Evolutionary conservation across 2,888 invertebrate species (phyloP), one percentile per base, ranked within the genome.

Genomic region (Hirtodrosophila confusa): DNA sequence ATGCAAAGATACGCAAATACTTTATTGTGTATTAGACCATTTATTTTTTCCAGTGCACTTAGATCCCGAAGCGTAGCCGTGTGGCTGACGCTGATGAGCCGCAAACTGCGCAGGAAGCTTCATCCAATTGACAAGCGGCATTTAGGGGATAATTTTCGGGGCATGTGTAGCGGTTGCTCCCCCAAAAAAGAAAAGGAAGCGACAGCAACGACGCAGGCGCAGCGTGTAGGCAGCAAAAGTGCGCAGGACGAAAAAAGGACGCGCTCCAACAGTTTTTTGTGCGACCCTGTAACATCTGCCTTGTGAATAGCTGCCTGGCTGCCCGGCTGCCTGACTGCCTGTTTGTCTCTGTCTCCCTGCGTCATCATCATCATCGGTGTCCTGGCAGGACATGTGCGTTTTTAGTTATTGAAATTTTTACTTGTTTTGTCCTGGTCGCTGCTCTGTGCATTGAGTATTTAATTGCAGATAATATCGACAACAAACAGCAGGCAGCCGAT

Each of bases 401-500:
- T 82, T 88, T 88, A 88, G 82, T 84, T 84, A 84, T 84, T 84
- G 88, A 88, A 84, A 86, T 88, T 88, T 86, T 83, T 88, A 83
- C 86, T 86, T 86, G 86, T 82, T 75, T 71, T 86, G 84, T 78
- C 84, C 82, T 62, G 62, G 31, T 50, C 57, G 54, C 40, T 50
- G 62, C 85, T 69, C 69, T 78, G 88, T 88, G 82, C 88, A 86
- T 89, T 86, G 89, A 88, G 86, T 82, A 86, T 80, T 86, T 88
- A 88, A 89, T 87, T 83, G 78, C 78, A 77, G 89, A 89, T 89
- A 87, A 86, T 83, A 89, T 89, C 89, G 88, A 87, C 78, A 82
- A 72, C 55, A 70, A 57, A 67, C 64, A 77, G 62, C 78, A 71
- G 27, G 27, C 39, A 29, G 51, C 53, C 23, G 27, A 27, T 35